phyloP scores from a whole-genome alignment of 2,113 vertebrate genomes.

The Tringa solitaria region DNA sequence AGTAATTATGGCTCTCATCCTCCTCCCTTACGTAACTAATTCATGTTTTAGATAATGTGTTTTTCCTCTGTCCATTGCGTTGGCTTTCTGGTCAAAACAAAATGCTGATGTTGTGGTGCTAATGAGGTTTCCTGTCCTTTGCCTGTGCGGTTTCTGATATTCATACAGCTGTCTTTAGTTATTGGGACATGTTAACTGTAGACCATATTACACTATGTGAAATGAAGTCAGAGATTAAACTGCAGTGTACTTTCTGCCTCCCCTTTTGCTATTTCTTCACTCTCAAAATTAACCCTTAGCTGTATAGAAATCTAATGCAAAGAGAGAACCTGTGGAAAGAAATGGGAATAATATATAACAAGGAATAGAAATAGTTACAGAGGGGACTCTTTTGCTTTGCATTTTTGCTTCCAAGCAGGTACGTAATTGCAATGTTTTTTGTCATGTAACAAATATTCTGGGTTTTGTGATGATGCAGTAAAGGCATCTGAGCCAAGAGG shows the following conservation, averaged over 20 bases:
- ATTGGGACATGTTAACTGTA: not conserved
- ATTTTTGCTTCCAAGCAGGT: not conserved
- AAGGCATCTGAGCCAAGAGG: not conserved
- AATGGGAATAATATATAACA: not conserved
- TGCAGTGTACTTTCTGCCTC: not conserved
- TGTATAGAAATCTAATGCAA: not conserved
- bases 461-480: conserved; percentile 2
- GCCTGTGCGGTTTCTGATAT: not conserved
- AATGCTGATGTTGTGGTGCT: not conserved
- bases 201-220: accelerated
- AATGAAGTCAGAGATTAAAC: not conserved
- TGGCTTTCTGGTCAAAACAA: not conserved
- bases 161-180: not conserved
- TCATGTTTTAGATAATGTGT: not conserved
- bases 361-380: not conserved
- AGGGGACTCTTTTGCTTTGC: not conserved
- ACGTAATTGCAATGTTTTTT: not conserved
- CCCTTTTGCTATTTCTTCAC: not conserved
- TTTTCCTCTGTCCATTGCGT: not conserved
- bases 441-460: conserved; percentile 5
- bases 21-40: not conserved
- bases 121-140: not conserved
- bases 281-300: not conserved
- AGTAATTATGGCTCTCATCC: not conserved
- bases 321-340: not conserved